Evolutionary conservation across 1,140 invertebrate genomes (phyloP), one percentile per base, ranked within the genome.

Genomic region (Calephelis nemesis): DNA sequence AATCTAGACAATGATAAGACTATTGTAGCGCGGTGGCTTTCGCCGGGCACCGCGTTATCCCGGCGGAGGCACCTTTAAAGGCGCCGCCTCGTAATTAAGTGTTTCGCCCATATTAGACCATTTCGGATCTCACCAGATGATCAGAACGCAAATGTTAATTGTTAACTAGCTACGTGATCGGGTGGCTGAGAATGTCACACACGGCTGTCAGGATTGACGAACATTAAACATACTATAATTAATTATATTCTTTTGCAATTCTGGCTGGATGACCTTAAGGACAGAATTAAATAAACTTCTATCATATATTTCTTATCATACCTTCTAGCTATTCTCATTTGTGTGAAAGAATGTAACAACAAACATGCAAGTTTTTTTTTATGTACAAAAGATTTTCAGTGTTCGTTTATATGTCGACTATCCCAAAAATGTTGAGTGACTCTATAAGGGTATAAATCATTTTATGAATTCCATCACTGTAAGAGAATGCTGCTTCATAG

Each of bases 41-140:
- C 52, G 39, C 69, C 66, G 62, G 69, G 30, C 52, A 47, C 69
- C 66, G 62, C 69, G 30, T 39, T 47, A 30, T 30, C 62, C 15
- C 10, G 45, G 15, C 30, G 39, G 42, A 64, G 62, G 39, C 47
- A 39, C 63, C 65, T 54, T 66, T 64, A 74, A 76, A 78, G 80
- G 74, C 71, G 74, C 76, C 80, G 78, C 71, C 10, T 15, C 13
- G 67, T 82, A 78, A 82, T 82, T 79, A 82, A 82, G 75, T 65
- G 71, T 71, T 73, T 65, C 71, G 62, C 64, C 80, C 73, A 71
- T 80, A 78, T 78, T 80, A 74, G 76, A 70, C 72, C 60, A 52
- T 58, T n/a, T 50, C 42, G 47, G 69, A 79, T 76, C 74, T 75
- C 42, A 50, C 47, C 47, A 69, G 70, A 69, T 73, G 71, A 71